Percentiles rank a stretch among this genome's conserved stretches.
phyloP scores from a whole-genome alignment of 1,140 invertebrate genomes.

The Diorhabda sublineata region DNA sequence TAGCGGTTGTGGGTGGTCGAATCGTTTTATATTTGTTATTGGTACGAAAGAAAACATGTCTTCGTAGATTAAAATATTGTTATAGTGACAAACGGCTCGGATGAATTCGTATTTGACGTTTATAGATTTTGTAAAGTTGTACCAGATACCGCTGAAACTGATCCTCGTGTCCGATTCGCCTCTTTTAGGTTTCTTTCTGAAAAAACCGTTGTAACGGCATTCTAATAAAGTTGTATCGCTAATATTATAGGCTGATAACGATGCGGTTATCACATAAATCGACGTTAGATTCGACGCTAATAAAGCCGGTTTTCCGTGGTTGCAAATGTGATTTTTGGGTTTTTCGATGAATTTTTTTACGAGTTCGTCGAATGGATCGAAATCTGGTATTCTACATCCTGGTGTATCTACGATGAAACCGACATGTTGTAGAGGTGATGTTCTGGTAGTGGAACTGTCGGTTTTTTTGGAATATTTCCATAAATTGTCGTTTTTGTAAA shows the following conservation, averaged over 20 bases:
- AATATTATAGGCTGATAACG: conserved; percentile 52
- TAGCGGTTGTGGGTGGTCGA: conserved; percentile 29
- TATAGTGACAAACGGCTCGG: conserved; percentile 55
- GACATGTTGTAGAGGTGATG: no score
- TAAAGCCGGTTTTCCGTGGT: conserved; percentile 51
- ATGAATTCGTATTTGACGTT: conserved; percentile 58
- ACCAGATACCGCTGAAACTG: conserved; percentile 46
- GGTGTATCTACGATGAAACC: conserved; percentile 60
- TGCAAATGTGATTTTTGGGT: conserved; percentile 47
- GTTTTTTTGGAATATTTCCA: no score
- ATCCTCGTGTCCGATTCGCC: conserved; percentile 46
- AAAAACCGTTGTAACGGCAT: conserved; percentile 63
- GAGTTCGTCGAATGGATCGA: conserved; percentile 64
- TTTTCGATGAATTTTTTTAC: conserved; percentile 50
- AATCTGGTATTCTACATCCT: conserved; percentile 74
- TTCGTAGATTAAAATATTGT: conserved; percentile 54
- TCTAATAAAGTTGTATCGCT: conserved; percentile 45
- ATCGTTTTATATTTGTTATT: conserved; percentile 44
- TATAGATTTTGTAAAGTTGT: conserved; percentile 47
- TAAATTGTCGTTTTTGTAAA: no score
- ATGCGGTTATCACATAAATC: conserved; percentile 51
- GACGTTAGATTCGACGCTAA: conserved; percentile 60
- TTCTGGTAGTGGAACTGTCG: no score
- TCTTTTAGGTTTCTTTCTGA: conserved; percentile 49
- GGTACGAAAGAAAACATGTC: conserved; percentile 67